Base-by-base conservation (phyloP, 2,113 vertebrate genomes). In the Crotalus horridus region DNA sequence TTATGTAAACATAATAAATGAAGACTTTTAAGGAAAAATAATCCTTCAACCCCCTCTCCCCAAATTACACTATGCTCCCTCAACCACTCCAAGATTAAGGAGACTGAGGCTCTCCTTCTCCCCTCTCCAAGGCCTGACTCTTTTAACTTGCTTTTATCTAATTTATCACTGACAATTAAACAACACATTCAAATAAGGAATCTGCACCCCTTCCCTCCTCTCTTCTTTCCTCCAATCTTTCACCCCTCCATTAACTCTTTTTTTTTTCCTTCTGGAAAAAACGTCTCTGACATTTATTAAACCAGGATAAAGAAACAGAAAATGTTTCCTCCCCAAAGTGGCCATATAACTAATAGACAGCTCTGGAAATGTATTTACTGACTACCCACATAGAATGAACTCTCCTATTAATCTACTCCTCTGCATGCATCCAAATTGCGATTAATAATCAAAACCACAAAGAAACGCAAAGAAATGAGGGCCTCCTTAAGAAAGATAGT, bases 151-250 rank as follows among this genome's bases (percentile, higher is more conserved):
- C 93, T 91, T 85, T 94, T 23, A 91, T 93, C 94, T 95, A 94
- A 96, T 96, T 95, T 91, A 96, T 96, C 96, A 96, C 93, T 94
- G 95, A 92, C 94, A 87, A 93, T 94, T 94, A 96, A 96, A 96
- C n/a, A n/a, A n/a, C n/a, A n/a, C n/a, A n/a, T n/a, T 95, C 95
- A 93, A 96, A 96, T 94, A 94, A 95, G 55, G 93, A 93, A 91
- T 61, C 54, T 11, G 0, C 54, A 53, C n/a, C 58, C 24, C 1
- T 6, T 13, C 4, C 58, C 20, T 23, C 64, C 9, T 64, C 74
- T 10, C 24, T 91, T 53, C 59, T 91, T 94, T 61, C 55, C 74
- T 12, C 0, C 2, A 56, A 39, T 21, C 55, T 56, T 51, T 48
- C 56, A 56, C 51, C 86, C n/a, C n/a, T n/a, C n/a, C 86, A 55